Conservation (phyloP, 35 echinoderm and acorn worm species). For the Ophioderma brevispina region DNA sequence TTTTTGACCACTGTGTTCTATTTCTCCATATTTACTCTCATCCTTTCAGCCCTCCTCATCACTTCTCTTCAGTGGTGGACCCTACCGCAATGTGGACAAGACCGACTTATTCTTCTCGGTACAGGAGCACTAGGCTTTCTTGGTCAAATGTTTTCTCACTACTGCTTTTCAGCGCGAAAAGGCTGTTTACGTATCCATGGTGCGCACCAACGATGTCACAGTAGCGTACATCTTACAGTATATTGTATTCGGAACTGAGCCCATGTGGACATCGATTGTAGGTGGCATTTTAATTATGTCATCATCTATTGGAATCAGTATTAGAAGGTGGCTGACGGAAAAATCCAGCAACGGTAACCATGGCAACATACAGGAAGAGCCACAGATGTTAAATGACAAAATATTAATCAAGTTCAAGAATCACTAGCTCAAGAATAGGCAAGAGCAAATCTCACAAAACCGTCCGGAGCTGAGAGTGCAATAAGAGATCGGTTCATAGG, state of each 20-base stretch:
- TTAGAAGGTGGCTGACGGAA: conserved; percentile 13
- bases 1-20: not conserved
- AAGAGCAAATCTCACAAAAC: too few species aligned
- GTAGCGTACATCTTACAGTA: conserved; percentile 21
- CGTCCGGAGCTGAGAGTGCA: too few species aligned
- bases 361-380: too few species aligned
- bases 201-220: conserved; percentile 30
- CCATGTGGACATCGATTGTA: conserved; percentile 7
- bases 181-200: conserved; percentile 19
- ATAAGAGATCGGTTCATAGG: too few species aligned
- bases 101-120: not conserved
- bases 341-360: not conserved
- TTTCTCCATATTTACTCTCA: not conserved
- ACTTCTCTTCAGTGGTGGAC: not conserved
- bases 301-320: conserved; percentile 20
- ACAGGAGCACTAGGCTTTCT: conserved; percentile 12
- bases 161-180: conserved; percentile 31
- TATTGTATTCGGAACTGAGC: conserved; percentile 23
- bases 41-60: not conserved
- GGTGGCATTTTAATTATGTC: not conserved
- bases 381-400: too few species aligned
- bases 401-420: too few species aligned
- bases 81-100: conserved; percentile 5
- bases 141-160: conserved; percentile 19
- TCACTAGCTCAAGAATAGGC: too few species aligned